Conservation (phyloP, 1,140 invertebrate genomes). For the Drosophila mauritiana region DNA sequence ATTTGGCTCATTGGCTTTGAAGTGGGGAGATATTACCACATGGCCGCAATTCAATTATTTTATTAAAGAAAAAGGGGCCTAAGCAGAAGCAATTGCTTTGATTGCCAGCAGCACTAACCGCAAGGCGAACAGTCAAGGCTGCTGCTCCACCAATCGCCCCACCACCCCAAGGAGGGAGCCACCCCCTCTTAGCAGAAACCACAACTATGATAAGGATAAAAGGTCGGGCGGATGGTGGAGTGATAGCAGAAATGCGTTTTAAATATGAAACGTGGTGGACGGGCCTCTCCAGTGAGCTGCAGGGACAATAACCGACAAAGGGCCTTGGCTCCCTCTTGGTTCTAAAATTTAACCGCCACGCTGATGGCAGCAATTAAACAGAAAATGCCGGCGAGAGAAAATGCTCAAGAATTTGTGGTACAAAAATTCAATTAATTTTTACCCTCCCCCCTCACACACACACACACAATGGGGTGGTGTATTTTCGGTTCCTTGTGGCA, state of each 20-base stretch:
- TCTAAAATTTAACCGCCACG: conserved; percentile 72
- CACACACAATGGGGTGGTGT: conserved; percentile 16
- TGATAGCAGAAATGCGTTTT: conserved; percentile 67
- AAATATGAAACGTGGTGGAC: conserved; percentile 62
- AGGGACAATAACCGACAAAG: conserved; percentile 33
- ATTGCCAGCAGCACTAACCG: conserved; percentile 64
- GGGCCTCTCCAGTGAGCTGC: conserved; percentile 18
- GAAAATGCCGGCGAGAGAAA: conserved; percentile 69
- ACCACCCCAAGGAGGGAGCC: neutral
- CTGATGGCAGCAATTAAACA: conserved; percentile 79
- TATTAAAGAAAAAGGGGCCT: conserved; percentile 59
- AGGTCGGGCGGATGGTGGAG: conserved; percentile 18
- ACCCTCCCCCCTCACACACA: conserved; percentile 4
- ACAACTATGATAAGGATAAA: conserved; percentile 60
- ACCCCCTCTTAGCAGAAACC: conserved; percentile 19
- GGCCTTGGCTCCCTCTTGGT: conserved; percentile 18
- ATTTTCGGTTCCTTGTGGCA: conserved; percentile 3
- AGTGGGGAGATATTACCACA: conserved; percentile 64
- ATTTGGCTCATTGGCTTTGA: conserved; percentile 69
- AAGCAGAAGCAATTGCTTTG: conserved; percentile 70
- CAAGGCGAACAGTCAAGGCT: conserved; percentile 46
- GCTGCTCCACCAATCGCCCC: conserved; percentile 1
- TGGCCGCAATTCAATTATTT: conserved; percentile 79
- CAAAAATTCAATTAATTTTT: conserved; percentile 82
- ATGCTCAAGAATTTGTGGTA: conserved; percentile 80